Conservation (phyloP, 2,797 vertebrate species). For the Mergus octosetaceus region DNA sequence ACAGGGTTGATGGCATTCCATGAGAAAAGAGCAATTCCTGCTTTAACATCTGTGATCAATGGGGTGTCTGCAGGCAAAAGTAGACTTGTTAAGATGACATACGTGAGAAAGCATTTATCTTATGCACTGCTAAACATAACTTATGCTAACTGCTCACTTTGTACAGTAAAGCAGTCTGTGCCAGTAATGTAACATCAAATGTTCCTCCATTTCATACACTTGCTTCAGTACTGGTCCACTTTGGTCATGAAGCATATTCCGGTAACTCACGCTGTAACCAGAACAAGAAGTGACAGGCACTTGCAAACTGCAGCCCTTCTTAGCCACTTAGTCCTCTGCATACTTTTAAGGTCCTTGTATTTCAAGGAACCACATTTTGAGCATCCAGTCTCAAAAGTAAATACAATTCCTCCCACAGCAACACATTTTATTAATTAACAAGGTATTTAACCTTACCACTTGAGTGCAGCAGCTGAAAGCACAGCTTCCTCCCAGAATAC, state of each 20-base stretch:
- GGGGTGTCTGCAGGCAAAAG: not conserved
- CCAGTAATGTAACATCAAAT: not conserved
- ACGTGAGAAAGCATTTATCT: not conserved
- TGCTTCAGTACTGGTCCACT: not conserved
- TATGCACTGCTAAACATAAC: not conserved
- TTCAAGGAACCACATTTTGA: not conserved
- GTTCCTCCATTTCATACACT: not conserved
- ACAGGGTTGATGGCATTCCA: not conserved
- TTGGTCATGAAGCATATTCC: not conserved
- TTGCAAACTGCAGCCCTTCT: not conserved
- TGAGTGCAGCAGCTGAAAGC: not conserved
- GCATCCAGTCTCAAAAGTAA: not conserved
- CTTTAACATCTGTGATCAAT: not conserved
- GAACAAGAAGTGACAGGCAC: not conserved
- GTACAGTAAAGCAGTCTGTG: not conserved
- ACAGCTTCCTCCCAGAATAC: not conserved
- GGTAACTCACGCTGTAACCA: not conserved
- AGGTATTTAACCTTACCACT: not conserved
- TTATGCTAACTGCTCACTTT: not conserved
- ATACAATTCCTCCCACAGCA: not conserved
- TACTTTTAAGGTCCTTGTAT: not conserved
- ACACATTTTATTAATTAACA: not conserved
- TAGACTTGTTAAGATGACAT: not conserved
- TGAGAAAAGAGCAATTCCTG: not conserved
- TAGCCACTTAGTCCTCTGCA: not conserved